A percentile compares a stretch with the other conserved stretches of the same genome.
These are phyloP conservation scores for Ceramica pisi DNA, from an alignment of 2,888 invertebrate genomes.

Conservation along the genomic window DNA sequence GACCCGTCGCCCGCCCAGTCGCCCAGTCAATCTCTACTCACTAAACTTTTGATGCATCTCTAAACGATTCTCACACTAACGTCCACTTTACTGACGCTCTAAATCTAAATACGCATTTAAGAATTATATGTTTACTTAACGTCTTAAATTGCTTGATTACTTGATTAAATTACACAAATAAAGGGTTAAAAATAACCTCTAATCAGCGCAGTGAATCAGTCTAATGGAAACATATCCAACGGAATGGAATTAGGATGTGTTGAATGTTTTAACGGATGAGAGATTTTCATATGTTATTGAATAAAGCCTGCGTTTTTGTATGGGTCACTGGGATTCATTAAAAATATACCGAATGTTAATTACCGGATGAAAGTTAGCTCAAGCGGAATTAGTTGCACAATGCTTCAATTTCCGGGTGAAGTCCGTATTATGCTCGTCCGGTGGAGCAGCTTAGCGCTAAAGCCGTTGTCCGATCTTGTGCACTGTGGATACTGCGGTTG, in stretches of 20 bases:
- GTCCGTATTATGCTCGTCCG: conserved; percentile 42
- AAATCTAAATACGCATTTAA: conserved; percentile 30
- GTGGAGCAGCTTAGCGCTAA: conserved; percentile 46
- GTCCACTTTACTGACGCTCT: conserved; percentile 20
- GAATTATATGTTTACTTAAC: conserved; percentile 2
- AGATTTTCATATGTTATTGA: conserved; percentile 34
- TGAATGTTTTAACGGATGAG: conserved; percentile 48
- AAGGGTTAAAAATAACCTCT: conserved; percentile 50
- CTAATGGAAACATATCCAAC: conserved; percentile 61
- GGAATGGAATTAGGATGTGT: conserved; percentile 57
- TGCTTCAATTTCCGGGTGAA: conserved; percentile 48
- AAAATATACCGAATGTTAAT: conserved; percentile 18
- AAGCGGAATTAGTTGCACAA: conserved; percentile 34
- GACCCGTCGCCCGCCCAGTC: conserved; percentile 80
- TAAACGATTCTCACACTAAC: conserved; percentile 48
- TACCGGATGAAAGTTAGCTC: conserved; percentile 19
- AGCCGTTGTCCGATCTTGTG: conserved; percentile 60
- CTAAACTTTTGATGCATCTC: conserved; percentile 78
- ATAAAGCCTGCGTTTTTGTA: conserved; percentile 18
- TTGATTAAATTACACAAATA: conserved; percentile 19
- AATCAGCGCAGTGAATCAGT: conserved; percentile 51
- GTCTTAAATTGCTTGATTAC: conserved; percentile 13
- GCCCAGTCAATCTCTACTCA: conserved; percentile 73
- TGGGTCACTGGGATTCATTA: conserved; percentile 33
- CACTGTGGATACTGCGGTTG: conserved; percentile 41